phyloP scores from a whole-genome alignment of 2,113 vertebrate species.

The Electrona antarctica region DNA sequence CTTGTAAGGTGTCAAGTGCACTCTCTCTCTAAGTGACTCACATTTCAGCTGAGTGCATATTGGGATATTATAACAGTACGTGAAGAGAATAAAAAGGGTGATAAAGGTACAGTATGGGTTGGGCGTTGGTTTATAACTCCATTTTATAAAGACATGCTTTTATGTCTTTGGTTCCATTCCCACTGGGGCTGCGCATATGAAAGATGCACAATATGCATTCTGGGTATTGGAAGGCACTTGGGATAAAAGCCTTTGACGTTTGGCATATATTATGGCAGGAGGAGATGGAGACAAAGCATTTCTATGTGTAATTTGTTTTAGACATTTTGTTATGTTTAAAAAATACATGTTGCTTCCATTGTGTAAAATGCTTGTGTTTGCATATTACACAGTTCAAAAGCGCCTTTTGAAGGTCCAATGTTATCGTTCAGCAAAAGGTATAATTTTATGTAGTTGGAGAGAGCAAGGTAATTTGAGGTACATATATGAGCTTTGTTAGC shows the following conservation, averaged over 20 bases:
- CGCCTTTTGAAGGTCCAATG: neutral
- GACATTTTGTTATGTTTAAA: neutral
- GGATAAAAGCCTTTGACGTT: constrained; percentile 39
- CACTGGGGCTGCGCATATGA: constrained; percentile 33
- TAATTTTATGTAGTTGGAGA: constrained; percentile 2
- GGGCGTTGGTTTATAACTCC: constrained; percentile 41
- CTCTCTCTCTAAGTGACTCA: constrained; percentile 41
- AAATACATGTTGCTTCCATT: too few species aligned
- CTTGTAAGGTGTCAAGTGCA: constrained; percentile 25
- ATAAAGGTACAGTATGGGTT: constrained; percentile 43
- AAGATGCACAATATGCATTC: constrained; percentile 30
- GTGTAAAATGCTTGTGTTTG: neutral
- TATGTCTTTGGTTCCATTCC: constrained; percentile 48
- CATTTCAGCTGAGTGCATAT: constrained; percentile 55
- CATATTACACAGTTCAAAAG: neutral
- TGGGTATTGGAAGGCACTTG: constrained; percentile 41
- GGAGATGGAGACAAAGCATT: constrained; percentile 8
- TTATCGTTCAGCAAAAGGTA: neutral
- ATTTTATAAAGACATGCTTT: constrained; percentile 33
- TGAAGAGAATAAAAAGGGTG: constrained; percentile 42
- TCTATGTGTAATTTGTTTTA: constrained; percentile 6
- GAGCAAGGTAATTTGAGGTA: neutral
- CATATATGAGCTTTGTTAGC: neutral
- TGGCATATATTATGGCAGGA: constrained; percentile 22
- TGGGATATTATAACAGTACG: constrained; percentile 51